Evolutionary conservation across 1,140 invertebrate species (phyloP).

Genomic region (Brachionus sp.): DNA sequence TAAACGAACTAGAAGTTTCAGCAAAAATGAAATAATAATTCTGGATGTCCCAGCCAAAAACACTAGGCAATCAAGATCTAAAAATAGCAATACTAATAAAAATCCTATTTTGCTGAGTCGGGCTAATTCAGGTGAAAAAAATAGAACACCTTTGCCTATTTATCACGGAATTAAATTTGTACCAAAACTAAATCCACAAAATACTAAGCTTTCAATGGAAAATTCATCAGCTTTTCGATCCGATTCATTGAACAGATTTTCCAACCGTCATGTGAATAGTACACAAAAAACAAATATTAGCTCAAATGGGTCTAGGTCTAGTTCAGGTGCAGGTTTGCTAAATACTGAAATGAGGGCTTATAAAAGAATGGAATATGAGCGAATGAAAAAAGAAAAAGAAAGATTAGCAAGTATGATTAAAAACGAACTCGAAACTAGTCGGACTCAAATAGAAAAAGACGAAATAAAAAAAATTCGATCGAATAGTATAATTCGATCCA

Average conservation of each 20-base stretch:
- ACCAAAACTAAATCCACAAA: neutral
- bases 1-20: neutral
- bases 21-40: conserved; percentile 9
- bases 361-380: conserved; percentile 60
- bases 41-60: neutral
- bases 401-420: conserved; percentile 54
- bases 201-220: neutral
- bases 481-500: conserved; percentile 58
- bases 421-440: conserved; percentile 49
- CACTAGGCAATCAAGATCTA: neutral
- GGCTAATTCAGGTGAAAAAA: neutral
- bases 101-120: neutral
- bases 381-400: conserved; percentile 55
- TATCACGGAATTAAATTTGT: conserved; percentile 38
- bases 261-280: neutral
- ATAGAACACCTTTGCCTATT: neutral
- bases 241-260: neutral
- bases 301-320: neutral
- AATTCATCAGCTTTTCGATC: neutral
- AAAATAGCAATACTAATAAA: neutral
- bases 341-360: conserved; percentile 60
- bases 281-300: neutral
- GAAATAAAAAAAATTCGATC: conserved; percentile 54
- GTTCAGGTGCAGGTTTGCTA: conserved; percentile 48
- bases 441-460: conserved; percentile 53